Evolutionary conservation across 1,140 invertebrate genomes (phyloP), one percentile per base, ranked within the genome.

Genomic region (Aradophagus sp.): DNA sequence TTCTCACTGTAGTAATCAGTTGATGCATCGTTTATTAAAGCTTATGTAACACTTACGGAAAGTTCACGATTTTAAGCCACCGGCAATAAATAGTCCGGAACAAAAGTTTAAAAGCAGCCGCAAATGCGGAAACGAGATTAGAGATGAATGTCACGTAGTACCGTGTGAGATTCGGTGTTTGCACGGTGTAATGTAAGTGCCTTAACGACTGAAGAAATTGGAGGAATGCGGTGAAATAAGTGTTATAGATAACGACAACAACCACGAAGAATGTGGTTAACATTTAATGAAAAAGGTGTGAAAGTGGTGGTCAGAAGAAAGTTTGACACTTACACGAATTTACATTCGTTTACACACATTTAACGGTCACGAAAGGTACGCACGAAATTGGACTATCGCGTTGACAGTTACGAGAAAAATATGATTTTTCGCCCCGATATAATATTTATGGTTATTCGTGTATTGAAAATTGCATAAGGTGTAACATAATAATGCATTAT

Each of bases 211-310:
- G 48, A 47, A 59, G 45, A 66, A 59, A 52, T 67, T 53, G 29
- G 12, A 36, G 23, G 63, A 52, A 67, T 53, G 63, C 47, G 31
- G 17, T 13, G 34, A 59, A 68, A 68, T 59, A 11, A 38, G 32
- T 59, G 63, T 68, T 39, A 35, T 12, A 45, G 47, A 68, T 68
- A 59, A 59, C 15, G 17, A 58, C 34, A 17, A 68, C 63, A 68
- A 39, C 15, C 16, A 27, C 8, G 23, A 32, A 44, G 41, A 59
- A 59, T 59, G 39, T 47, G 19, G 47, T 45, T 58, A 39, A 27
- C 32, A 39, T 58, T 67, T 58, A 26, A 39, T 67, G 53, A 59
- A 53, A 68, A 68, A 68, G 39, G 39, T 53, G 47, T 47, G 55
- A 68, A 58, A 68, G 53, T 59, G 0, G 20, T 10, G n/a, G 6